Conservation (phyloP, 2,888 invertebrate species). For the Machimus atricapillus region DNA sequence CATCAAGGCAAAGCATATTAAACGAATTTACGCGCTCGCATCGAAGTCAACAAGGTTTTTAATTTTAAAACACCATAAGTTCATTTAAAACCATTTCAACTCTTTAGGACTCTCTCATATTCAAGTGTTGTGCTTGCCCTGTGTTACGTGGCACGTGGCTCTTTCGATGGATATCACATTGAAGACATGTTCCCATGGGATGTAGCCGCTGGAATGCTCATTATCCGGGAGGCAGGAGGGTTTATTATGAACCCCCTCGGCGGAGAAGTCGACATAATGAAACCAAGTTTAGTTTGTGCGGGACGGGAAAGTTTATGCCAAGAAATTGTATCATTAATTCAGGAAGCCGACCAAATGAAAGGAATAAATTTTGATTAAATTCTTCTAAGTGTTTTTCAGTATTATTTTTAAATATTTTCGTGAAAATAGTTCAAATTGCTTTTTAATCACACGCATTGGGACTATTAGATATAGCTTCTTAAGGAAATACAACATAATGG, state of each 20-base stretch:
- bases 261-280: slow-evolving; percentile 66
- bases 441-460: not conserved
- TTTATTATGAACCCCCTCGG: slow-evolving; percentile 71
- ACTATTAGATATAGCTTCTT: too few relatives aligned
- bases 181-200: slow-evolving; percentile 81
- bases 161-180: slow-evolving; percentile 73
- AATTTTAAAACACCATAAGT: not conserved
- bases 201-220: slow-evolving; percentile 75
- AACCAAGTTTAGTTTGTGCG: slow-evolving; percentile 66
- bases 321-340: slow-evolving; percentile 64
- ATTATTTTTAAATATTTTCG: not conserved
- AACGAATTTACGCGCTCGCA: slow-evolving; percentile 57
- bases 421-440: not conserved
- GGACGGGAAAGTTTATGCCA: slow-evolving; percentile 63
- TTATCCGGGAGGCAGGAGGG: slow-evolving; percentile 81
- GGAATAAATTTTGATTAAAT: slow-evolving; percentile 28
- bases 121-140: slow-evolving; percentile 77
- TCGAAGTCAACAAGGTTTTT: slow-evolving; percentile 57
- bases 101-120: slow-evolving; percentile 64
- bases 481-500: too few relatives aligned
- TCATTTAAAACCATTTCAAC: not conserved
- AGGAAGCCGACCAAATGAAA: slow-evolving; percentile 62
- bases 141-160: slow-evolving; percentile 75
- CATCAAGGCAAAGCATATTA: slow-evolving; percentile 58
- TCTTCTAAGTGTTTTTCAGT: not conserved